These are phyloP conservation scores for Falco cherrug DNA, from an alignment of 2,797 vertebrate species.

Conservation along the genomic window DNA sequence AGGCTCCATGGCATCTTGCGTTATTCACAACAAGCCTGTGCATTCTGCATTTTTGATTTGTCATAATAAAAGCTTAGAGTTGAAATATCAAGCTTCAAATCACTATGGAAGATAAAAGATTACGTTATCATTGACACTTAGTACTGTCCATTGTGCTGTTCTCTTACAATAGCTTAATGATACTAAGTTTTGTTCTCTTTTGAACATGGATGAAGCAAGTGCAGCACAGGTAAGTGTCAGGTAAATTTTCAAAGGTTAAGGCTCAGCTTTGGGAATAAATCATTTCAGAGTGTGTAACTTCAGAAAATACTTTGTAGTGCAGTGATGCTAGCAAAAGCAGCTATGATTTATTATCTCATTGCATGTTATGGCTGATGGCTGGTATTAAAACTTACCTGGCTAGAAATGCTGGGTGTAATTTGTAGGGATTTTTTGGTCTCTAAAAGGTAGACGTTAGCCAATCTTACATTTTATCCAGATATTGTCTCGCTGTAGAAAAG, in stretches of 20 bases:
- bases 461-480: neutral
- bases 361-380: neutral
- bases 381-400: neutral
- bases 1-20: neutral
- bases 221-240: neutral
- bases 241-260: neutral
- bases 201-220: neutral
- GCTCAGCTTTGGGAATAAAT: neutral
- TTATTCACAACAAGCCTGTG: neutral
- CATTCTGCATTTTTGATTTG: neutral
- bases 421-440: neutral
- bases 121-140: neutral
- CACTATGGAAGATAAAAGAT: rapidly evolving
- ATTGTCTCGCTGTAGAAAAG: neutral
- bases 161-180: neutral
- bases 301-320: neutral
- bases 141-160: neutral
- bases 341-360: neutral
- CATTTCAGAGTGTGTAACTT: neutral
- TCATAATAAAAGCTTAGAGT: neutral
- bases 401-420: neutral
- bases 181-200: neutral
- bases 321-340: neutral
- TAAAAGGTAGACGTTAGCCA: neutral
- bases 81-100: neutral